phyloP scores from a whole-genome alignment of 2,797 vertebrate genomes.

The Catharus ustulatus region DNA sequence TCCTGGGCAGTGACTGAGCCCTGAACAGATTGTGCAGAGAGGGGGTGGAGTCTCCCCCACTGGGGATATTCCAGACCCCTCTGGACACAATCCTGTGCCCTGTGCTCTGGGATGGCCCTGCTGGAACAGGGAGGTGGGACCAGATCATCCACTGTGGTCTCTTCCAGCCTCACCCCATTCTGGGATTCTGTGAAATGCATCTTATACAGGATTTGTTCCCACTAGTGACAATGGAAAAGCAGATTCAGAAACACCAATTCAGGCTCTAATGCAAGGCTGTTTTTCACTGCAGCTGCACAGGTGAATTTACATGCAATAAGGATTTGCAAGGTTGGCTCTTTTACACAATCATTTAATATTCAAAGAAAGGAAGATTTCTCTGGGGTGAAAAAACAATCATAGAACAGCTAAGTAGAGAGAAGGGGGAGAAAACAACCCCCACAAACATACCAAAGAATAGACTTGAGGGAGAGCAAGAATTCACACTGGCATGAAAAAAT shows the following conservation, averaged over 20 bases:
- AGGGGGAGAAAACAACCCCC: accelerated
- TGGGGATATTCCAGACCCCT: background rate
- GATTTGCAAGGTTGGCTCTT: background rate
- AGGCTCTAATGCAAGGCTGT: background rate
- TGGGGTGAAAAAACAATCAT: background rate
- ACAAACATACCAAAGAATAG: background rate
- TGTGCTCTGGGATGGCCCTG: background rate
- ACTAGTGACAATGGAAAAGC: background rate
- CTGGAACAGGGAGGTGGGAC: background rate
- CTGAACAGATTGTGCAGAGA: too few relatives aligned
- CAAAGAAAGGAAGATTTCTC: background rate
- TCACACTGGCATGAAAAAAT: background rate
- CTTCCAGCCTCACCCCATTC: background rate
- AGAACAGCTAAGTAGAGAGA: background rate
- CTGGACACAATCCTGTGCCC: background rate
- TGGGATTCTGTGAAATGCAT: background rate
- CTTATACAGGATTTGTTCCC: background rate
- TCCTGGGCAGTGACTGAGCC: too few relatives aligned
- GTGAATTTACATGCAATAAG: background rate
- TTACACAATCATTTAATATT: background rate
- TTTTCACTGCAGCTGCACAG: background rate
- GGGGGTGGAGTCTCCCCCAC: too few relatives aligned
- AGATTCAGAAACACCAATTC: background rate
- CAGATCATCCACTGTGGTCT: accelerated
- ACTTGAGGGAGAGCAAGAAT: background rate